phyloP scores from a whole-genome alignment of 1,140 invertebrate genomes.

The Ceratosolen solmsi region DNA sequence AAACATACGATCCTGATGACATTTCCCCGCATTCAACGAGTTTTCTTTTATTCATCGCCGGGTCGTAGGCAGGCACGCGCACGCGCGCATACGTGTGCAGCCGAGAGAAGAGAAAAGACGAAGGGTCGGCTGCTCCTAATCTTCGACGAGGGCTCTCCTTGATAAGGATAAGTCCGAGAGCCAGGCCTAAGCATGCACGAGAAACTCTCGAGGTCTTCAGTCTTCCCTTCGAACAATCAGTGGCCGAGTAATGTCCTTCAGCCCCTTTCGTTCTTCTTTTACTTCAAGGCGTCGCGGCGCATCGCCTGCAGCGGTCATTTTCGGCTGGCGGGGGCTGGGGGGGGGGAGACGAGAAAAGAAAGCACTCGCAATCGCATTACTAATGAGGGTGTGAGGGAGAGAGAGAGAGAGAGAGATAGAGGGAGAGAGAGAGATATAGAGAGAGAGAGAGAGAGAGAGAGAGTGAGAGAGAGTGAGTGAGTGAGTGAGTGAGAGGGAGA shows the following conservation, averaged over 20 bases:
- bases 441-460: too few relatives aligned
- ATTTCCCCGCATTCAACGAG: conserved; percentile 30
- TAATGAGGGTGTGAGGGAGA: too few relatives aligned
- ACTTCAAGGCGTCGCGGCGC: neutral
- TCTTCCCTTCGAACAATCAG: neutral
- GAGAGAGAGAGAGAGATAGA: too few relatives aligned
- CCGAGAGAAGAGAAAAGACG: neutral
- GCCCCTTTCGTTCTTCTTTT: neutral
- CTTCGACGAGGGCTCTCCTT: neutral
- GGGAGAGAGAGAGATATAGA: too few relatives aligned
- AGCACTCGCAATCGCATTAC: conserved; percentile 64
- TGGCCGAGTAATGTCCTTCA: neutral
- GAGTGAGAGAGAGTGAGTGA: too few relatives aligned
- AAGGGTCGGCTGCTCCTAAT: neutral
- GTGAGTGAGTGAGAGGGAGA: too few relatives aligned
- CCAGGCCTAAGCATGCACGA: neutral
- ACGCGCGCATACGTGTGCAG: neutral
- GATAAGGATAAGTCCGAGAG: conserved; percentile 27
- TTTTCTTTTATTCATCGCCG: conserved; percentile 47
- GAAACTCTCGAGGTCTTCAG: neutral
- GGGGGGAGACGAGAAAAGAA: conserved; percentile 33
- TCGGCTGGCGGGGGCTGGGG: too few relatives aligned
- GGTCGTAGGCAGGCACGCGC: too few relatives aligned
- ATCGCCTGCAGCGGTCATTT: neutral
- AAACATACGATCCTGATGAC: conserved; percentile 37